Conservation (phyloP, 2,113 vertebrate genomes). For the Hippocampus guttulatus region DNA sequence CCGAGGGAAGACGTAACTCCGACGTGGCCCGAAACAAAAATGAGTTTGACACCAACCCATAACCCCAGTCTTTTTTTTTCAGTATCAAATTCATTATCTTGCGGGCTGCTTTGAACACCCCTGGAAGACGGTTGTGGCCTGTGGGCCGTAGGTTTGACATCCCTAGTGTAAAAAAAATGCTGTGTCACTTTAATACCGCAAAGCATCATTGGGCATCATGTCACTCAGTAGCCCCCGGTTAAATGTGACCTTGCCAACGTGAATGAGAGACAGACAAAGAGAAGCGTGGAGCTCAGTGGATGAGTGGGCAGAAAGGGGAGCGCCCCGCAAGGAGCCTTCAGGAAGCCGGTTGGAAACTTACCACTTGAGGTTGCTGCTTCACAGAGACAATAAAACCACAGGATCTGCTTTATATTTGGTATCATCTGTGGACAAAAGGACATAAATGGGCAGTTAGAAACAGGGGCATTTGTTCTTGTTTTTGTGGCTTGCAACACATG, state of each 20-base stretch:
- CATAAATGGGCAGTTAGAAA: conserved; percentile 7
- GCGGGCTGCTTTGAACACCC: background rate
- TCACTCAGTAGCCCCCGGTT: background rate
- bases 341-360: conserved; percentile 43
- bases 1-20: too few relatives aligned
- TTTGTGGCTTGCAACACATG: background rate
- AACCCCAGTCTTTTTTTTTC: too few relatives aligned
- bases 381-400: conserved; percentile 83
- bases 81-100: background rate
- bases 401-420: conserved; percentile 82
- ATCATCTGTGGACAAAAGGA: conserved; percentile 77
- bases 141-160: background rate
- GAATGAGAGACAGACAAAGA: background rate
- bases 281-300: background rate
- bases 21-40: too few relatives aligned
- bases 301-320: background rate
- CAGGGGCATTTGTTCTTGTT: background rate
- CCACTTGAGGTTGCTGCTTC: conserved; percentile 66
- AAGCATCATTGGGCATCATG: background rate
- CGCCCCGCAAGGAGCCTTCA: background rate
- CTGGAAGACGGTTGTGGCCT: background rate
- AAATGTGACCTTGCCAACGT: background rate
- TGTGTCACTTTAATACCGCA: background rate
- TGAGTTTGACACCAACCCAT: too few relatives aligned
- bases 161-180: background rate